Conservation (phyloP, 2,113 vertebrate species). For the Choloepus hoffmanni region DNA sequence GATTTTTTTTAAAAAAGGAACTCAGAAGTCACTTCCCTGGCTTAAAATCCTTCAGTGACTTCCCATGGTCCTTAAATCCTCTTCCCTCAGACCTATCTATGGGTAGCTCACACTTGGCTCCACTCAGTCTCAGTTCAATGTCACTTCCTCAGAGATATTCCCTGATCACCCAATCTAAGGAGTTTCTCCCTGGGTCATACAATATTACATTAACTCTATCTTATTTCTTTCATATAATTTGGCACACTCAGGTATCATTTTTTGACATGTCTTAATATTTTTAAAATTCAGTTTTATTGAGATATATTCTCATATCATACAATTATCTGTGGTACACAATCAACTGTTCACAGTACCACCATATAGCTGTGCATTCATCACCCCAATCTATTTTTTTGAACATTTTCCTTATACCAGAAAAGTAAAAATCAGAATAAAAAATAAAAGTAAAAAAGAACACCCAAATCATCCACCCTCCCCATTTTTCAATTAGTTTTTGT, state of each 20-base stretch:
- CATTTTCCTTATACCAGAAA: too few species aligned
- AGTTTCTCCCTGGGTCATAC: background rate
- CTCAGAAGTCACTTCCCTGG: conserved; percentile 32
- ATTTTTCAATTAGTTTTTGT: too few species aligned
- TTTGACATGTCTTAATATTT: background rate
- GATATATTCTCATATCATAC: too few species aligned
- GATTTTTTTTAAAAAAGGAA: conserved; percentile 15
- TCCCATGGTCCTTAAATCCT: conserved; percentile 24
- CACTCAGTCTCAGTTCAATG: conserved; percentile 35
- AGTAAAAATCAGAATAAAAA: too few species aligned
- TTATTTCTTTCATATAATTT: conserved; percentile 30
- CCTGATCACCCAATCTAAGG: conserved; percentile 4
- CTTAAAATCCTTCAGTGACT: conserved; percentile 57
- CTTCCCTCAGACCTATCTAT: background rate
- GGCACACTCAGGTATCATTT: background rate
- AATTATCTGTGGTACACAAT: too few species aligned
- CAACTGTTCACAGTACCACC: too few species aligned
- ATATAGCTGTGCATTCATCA: too few species aligned
- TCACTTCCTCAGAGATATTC: conserved; percentile 33
- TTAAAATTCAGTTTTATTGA: too few species aligned
- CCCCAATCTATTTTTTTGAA: too few species aligned
- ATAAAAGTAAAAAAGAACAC: too few species aligned
- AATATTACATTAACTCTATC: background rate
- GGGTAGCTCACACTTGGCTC: background rate
- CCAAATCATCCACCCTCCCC: too few species aligned